Evolutionary conservation across 2,113 vertebrate genomes (phyloP).

Genomic region (Capreolus pygargus): DNA sequence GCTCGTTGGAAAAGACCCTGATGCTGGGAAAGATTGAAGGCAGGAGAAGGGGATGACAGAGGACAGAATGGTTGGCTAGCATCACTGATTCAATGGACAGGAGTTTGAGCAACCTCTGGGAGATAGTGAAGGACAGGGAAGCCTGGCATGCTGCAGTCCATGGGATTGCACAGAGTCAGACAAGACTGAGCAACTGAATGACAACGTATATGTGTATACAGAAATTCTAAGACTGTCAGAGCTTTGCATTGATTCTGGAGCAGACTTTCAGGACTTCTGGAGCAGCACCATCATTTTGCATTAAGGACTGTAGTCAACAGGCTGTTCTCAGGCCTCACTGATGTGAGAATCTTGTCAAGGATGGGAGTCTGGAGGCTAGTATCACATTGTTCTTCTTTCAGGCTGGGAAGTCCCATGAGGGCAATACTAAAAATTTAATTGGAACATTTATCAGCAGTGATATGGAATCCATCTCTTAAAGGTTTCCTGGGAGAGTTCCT

Average conservation of each 20-base stretch:
- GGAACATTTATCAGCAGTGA: slow-evolving; percentile 18
- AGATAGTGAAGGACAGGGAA: not conserved
- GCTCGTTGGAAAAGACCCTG: not conserved
- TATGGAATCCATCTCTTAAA: slow-evolving; percentile 2
- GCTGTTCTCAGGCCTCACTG: not conserved
- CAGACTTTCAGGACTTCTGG: not conserved
- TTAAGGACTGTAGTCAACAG: not conserved
- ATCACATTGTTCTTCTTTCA: not conserved
- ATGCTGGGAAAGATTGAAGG: not conserved
- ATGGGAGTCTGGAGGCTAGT: not conserved
- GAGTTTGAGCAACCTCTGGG: not conserved
- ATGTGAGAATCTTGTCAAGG: not conserved
- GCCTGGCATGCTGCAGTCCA: not conserved
- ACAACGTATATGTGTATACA: not conserved
- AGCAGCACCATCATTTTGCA: not conserved
- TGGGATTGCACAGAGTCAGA: not conserved
- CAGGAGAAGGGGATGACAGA: not conserved
- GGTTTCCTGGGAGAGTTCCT: not conserved
- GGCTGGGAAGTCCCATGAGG: not conserved
- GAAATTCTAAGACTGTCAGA: not conserved
- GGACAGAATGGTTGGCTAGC: not conserved
- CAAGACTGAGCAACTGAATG: not conserved
- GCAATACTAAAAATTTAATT: slow-evolving; percentile 19
- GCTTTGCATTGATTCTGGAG: not conserved
- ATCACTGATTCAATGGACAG: not conserved